Evolutionary conservation across 2,797 vertebrate species (phyloP).

Genomic region (Helarctos malayanus): DNA sequence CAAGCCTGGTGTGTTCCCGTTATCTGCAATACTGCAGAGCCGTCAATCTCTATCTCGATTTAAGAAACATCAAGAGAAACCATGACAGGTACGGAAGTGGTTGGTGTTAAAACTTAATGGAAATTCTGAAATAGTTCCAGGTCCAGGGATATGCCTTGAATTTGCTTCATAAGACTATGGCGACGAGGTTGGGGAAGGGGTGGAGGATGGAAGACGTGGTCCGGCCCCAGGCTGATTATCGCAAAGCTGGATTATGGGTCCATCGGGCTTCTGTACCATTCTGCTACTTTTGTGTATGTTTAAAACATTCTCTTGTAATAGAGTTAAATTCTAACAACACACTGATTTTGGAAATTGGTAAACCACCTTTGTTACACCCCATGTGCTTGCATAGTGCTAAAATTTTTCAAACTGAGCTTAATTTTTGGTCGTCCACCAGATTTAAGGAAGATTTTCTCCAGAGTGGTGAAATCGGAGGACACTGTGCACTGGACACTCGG

Average conservation of each 20-base stretch:
- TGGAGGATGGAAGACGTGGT: not conserved
- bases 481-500: constrained; percentile 91
- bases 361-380: not conserved
- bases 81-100: constrained; percentile 93
- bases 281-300: not conserved
- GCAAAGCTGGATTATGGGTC: not conserved
- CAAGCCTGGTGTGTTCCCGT: constrained; percentile 94
- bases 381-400: constrained; percentile 15
- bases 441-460: constrained; percentile 97
- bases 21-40: constrained; percentile 96
- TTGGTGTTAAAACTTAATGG: not conserved
- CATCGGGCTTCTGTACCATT: not conserved
- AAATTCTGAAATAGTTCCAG: not conserved
- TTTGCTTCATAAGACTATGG: not conserved
- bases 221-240: not conserved
- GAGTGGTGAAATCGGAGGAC: constrained; percentile 94
- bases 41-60: constrained; percentile 95
- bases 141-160: not conserved
- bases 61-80: constrained; percentile 93
- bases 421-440: constrained; percentile 86
- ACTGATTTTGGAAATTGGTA: not conserved
- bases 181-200: not conserved
- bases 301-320: not conserved
- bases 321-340: constrained; percentile 9
- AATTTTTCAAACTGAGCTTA: not conserved